phyloP scores from a whole-genome alignment of 1,140 invertebrate species.

The Vanessa atalanta region DNA sequence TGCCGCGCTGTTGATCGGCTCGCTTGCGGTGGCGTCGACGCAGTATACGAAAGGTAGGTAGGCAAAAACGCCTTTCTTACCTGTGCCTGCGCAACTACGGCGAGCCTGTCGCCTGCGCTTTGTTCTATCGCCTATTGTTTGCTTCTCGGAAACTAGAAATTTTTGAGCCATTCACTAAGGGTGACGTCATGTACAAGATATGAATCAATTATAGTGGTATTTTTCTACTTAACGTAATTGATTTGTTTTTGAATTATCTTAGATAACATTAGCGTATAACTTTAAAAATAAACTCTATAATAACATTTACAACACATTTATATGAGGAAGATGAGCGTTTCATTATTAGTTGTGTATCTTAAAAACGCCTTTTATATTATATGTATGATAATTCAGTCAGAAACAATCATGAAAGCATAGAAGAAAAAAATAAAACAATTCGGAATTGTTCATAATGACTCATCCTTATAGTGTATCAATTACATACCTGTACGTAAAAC shows the following conservation, averaged over 20 bases:
- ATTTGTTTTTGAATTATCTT: neutral
- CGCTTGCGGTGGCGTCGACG: conserved; percentile 67
- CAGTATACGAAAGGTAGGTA: conserved; percentile 73
- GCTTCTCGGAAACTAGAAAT: conserved; percentile 47
- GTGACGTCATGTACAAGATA: conserved; percentile 41
- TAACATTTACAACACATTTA: neutral
- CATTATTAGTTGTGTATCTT: no score
- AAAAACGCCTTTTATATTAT: no score
- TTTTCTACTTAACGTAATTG: neutral
- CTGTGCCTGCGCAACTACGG: conserved; percentile 58
- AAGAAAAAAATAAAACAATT: neutral
- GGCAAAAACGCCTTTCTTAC: conserved; percentile 67
- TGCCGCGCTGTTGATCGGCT: conserved; percentile 61
- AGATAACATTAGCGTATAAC: neutral
- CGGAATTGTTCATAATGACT: neutral
- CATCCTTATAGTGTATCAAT: neutral
- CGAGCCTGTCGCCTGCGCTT: conserved; percentile 50
- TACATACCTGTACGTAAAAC: neutral
- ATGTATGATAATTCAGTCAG: neutral
- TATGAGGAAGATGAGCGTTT: no score
- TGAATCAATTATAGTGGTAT: conserved; percentile 29
- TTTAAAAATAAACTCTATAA: neutral
- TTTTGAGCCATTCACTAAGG: conserved; percentile 39
- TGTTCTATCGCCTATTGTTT: conserved; percentile 67
- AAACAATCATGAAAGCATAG: neutral